Evolutionary conservation across 2,888 invertebrate genomes (phyloP), one percentile per base, ranked within the genome.

Genomic region (Halictus ligatus): DNA sequence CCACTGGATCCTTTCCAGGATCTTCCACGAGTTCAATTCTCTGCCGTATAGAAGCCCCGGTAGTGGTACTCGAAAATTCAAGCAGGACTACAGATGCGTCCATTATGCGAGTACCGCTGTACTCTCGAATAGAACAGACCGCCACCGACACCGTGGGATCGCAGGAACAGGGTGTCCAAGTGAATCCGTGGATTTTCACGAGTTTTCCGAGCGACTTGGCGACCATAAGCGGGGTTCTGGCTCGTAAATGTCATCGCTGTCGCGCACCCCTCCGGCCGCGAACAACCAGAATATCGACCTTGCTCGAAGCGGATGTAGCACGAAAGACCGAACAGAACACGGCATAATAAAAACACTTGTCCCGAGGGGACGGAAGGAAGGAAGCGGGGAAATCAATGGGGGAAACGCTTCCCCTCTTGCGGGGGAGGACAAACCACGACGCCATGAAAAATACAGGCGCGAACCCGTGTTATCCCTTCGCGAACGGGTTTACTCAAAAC

Each of bases 201-300:
- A 21, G 64, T 76, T 76, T 80, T 54, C 46, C 72, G 21, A 54
- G 54, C 43, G 18, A 72, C 81, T 54, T 81, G 40, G 60, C 21
- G 40, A 21, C n/a, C 43, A 48, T 50, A 50, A 80, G 50, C 29
- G 73, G 73, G 76, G 43, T 12, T 54, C 50, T n/a, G n/a, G 58
- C 35, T 78, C 89, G 80, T 86, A 78, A 88, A 88, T 74, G 83
- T 67, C 80, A 78, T 80, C 80, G 50, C 35, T 8, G 21, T 35
- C 80, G 75, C 78, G 78, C 80, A 58, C 74, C 80, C 79, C 78
- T 29, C 77, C 54, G 50, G 35, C 69, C 18, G 64, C 8, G 43
- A 13, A 48, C 69, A 58, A 29, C 15, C 64, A 48, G 71, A 67
- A 43, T 80, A 78, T 80, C 86, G 83, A 86, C 76, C 80, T 71